phyloP scores from a whole-genome alignment of 2,113 vertebrate species.

The Mesoclemmys tuberculata region DNA sequence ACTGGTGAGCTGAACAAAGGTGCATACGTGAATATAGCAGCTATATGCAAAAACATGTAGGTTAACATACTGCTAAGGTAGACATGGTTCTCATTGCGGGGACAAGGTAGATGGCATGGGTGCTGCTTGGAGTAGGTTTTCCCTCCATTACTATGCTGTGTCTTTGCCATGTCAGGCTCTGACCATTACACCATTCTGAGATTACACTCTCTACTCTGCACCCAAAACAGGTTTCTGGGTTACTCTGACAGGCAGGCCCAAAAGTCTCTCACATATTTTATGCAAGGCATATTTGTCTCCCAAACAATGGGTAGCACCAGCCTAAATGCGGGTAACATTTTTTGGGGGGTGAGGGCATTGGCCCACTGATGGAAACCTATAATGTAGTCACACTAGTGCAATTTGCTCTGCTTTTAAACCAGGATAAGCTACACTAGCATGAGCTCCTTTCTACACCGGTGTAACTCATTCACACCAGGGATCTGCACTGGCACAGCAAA shows the following conservation, averaged over 20 bases:
- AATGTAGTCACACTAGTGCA: neutral
- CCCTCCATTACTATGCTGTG: conserved; percentile 69
- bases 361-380: neutral
- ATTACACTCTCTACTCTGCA: conserved; percentile 52
- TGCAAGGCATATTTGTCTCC: neutral
- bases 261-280: conserved; percentile 31
- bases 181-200: conserved; percentile 71
- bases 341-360: neutral
- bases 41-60: conserved; percentile 64
- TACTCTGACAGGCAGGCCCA: conserved; percentile 50
- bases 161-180: conserved; percentile 66
- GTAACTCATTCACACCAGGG: neutral
- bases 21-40: conserved; percentile 48
- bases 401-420: neutral
- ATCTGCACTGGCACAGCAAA: conserved; percentile 1
- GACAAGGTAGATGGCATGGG: conserved; percentile 56
- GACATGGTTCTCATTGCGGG: conserved; percentile 69
- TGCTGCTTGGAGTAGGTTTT: conserved; percentile 67
- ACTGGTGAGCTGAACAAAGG: conserved; percentile 4
- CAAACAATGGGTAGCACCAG: too few relatives aligned
- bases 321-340: too few relatives aligned
- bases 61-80: conserved; percentile 70
- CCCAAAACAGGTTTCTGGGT: conserved; percentile 29
- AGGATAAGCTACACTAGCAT: rapidly evolving
- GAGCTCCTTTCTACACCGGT: neutral